Base-by-base conservation (phyloP, 2,888 invertebrate species). In the Entomobrya proxima region DNA sequence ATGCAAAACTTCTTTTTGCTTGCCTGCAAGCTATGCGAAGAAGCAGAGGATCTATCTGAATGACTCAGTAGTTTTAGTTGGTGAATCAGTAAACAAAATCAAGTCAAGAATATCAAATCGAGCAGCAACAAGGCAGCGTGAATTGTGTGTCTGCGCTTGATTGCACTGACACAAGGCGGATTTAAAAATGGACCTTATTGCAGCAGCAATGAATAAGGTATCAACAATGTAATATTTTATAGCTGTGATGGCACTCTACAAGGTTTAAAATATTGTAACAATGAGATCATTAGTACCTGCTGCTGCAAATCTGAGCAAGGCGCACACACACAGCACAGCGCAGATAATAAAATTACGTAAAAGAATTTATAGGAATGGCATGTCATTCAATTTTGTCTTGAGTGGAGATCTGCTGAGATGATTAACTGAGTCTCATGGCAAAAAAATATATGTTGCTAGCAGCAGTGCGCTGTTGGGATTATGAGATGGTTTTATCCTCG, bases 221-320 rank as follows among this genome's bases (percentile, higher is more conserved):
- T n/a, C n/a, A n/a, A n/a, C n/a, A n/a, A n/a, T n/a, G n/a, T n/a
- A n/a, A n/a, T n/a, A n/a, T n/a, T n/a, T n/a, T n/a, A n/a, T n/a
- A n/a, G 24, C 6, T 52, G 24, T 21, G 52, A 4, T 15, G 21
- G 4, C n/a, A 6, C 32, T 32, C 6, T 32, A 32, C 64, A 64
- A 35, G 35, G 64, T 35, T 64, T 64, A 64, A 64, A 32, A 61
- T 32, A 15, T 15, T 32, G n/a, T 32, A 32, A 61, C 64, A 64
- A 64, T 64, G 64, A 64, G 64, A 64, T 64, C 64, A 64, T 35
- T 64, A 35, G 64, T n/a, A 35, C 64, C 64, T 64, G 64, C 35
- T 64, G 21, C 11, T 52, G 15, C 6, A 21, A 21, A 21, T 52
- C n/a, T n/a, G n/a, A n/a, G n/a, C n/a, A n/a, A n/a, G n/a, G n/a